These are phyloP conservation scores for Lepidurus arcticus DNA, from an alignment of 1,140 invertebrate genomes.

Conservation along the genomic window DNA sequence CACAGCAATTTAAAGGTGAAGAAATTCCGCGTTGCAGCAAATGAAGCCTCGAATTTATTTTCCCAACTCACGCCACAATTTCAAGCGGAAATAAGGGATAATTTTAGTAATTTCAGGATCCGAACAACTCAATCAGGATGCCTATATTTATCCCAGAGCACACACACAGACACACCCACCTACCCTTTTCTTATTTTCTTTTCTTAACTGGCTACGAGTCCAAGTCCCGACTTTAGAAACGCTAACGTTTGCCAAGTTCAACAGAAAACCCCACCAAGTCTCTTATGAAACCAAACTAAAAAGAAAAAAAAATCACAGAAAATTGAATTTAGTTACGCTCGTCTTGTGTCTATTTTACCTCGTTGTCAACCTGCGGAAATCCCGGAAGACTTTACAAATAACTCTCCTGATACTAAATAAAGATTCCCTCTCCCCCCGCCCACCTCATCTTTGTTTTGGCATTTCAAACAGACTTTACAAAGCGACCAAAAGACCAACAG, in stretches of 20 bases:
- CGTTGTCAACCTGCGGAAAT: not conserved
- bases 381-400: not conserved
- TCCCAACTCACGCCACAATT: not conserved
- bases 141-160: not conserved
- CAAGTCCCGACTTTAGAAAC: not conserved
- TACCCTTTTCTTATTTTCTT: not conserved
- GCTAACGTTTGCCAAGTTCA: not conserved
- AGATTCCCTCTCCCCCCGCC: not conserved
- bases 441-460: not conserved
- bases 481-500: not conserved
- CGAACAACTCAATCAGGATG: conserved; percentile 8
- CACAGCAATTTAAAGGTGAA: too few relatives aligned
- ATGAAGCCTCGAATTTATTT: too few relatives aligned
- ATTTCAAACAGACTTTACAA: not conserved
- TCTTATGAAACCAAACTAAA: too few relatives aligned
- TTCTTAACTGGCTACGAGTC: not conserved
- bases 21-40: too few relatives aligned
- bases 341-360: too few relatives aligned
- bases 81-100: not conserved
- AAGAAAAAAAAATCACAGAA: too few relatives aligned
- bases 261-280: not conserved
- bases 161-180: too few relatives aligned
- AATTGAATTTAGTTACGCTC: too few relatives aligned
- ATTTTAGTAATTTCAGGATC: not conserved
- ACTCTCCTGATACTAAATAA: not conserved